Conservation (phyloP, 2,113 vertebrate species). For the Ceratotherium simum region DNA sequence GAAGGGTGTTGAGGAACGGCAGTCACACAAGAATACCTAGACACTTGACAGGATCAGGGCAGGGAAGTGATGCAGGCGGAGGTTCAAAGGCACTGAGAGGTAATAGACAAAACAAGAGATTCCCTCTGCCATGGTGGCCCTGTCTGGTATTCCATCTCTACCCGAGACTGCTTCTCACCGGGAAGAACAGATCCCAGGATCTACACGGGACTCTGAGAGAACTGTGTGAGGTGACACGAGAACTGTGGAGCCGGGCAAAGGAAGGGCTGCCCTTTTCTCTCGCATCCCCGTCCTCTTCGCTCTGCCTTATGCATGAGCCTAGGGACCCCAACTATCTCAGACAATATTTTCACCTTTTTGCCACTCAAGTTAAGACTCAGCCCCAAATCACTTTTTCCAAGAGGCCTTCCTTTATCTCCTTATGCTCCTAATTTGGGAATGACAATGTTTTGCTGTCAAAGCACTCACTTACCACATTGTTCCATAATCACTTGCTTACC, state of each 20-base stretch:
- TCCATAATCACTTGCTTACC: background rate
- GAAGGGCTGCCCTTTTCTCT: background rate
- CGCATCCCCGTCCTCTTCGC: fast-evolving
- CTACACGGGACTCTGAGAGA: fast-evolving
- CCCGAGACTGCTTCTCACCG: background rate
- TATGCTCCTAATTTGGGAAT: background rate
- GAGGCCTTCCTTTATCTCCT: background rate
- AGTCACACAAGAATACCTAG: background rate
- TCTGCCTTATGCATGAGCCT: background rate
- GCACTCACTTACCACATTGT: background rate
- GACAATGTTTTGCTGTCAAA: background rate
- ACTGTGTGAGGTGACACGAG: background rate
- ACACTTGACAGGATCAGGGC: background rate
- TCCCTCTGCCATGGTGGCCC: background rate
- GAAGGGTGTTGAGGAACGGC: background rate
- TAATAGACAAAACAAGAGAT: background rate
- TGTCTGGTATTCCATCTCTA: fast-evolving
- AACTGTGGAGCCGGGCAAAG: background rate
- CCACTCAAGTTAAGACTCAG: background rate
- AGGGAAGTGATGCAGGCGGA: background rate
- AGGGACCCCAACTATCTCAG: too few species aligned
- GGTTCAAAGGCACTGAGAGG: background rate
- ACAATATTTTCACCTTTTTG: background rate
- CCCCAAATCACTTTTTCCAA: background rate
- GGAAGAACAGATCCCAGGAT: background rate